These are phyloP conservation scores for Sterna hirundo DNA, from an alignment of 2,113 vertebrate genomes.

Conservation along the genomic window DNA sequence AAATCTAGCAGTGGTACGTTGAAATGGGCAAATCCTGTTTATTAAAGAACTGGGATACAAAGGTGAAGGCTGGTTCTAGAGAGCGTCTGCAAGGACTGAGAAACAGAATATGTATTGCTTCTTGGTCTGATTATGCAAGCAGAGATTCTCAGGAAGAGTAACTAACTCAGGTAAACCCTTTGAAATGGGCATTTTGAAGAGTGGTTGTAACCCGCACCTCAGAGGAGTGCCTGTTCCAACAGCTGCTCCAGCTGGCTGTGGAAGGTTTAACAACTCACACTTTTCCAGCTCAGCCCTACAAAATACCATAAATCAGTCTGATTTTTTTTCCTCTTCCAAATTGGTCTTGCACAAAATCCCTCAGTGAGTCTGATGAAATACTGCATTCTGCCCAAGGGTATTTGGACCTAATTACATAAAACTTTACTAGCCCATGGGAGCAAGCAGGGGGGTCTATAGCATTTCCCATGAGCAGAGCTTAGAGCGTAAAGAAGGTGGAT, in stretches of 20 bases:
- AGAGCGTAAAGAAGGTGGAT: background rate
- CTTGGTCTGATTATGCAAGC: background rate
- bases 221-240: background rate
- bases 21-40: background rate
- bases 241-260: background rate
- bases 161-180: background rate
- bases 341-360: background rate
- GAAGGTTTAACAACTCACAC: background rate
- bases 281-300: background rate
- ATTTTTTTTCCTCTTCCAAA: background rate
- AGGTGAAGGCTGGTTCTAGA: background rate
- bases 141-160: background rate
- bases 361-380: background rate
- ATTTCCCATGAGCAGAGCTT: constrained; percentile 3
- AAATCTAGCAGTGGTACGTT: background rate
- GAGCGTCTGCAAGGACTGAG: background rate
- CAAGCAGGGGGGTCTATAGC: background rate
- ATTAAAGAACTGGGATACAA: background rate
- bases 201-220: background rate
- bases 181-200: background rate
- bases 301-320: background rate
- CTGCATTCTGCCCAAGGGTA: constrained; percentile 24
- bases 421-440: background rate
- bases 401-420: constrained; percentile 14
- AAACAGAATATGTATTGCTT: background rate